A percentile compares a stretch with the other conserved stretches of the same genome.
Evolutionary conservation across 2,888 invertebrate genomes (phyloP).

Genomic region (Limnephilus auricula): DNA sequence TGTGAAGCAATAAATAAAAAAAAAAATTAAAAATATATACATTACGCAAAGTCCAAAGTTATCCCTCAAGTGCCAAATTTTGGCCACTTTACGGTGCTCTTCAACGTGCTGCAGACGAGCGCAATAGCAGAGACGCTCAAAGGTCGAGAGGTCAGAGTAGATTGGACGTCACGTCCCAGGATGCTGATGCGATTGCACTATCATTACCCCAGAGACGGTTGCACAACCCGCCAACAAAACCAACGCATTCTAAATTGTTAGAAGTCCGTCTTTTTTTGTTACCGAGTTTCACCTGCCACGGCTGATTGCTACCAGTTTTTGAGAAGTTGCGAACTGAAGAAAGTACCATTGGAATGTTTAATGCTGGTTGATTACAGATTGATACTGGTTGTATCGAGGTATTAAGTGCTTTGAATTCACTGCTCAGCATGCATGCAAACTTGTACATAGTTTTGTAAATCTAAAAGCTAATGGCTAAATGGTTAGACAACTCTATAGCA

Average conservation of each 20-base stretch:
- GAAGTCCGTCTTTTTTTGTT: not conserved
- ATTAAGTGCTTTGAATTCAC: not conserved
- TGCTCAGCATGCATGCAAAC: not conserved
- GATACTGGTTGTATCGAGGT: not conserved
- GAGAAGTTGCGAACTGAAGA: not conserved
- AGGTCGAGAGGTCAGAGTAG: not conserved
- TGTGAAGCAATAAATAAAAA: no score
- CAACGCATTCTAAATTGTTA: not conserved
- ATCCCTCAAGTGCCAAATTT: not conserved
- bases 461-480: not conserved
- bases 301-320: conserved; percentile 2
- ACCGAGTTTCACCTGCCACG: not conserved
- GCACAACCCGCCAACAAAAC: not conserved
- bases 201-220: conserved; percentile 2
- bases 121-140: not conserved
- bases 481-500: no score
- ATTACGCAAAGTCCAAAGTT: not conserved
- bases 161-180: conserved; percentile 2
- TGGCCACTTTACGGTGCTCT: not conserved
- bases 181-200: conserved; percentile 2
- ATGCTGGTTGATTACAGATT: not conserved
- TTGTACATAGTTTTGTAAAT: not conserved
- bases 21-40: not conserved
- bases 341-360: not conserved
- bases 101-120: not conserved